Base-by-base conservation (phyloP, 2,888 invertebrate species). In the Thalpophila matura region DNA sequence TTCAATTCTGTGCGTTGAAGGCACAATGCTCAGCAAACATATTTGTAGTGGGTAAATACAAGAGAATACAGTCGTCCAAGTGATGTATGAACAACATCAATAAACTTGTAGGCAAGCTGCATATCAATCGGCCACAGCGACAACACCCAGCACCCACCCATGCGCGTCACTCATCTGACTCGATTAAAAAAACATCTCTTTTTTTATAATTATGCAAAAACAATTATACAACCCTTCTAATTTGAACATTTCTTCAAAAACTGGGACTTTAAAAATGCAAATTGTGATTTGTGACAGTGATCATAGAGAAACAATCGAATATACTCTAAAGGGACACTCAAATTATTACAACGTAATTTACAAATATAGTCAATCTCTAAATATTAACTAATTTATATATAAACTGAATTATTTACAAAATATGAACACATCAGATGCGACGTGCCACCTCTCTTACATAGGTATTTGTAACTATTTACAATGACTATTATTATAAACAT, bases 221-320 rank as follows among this genome's bases (percentile, higher is more conserved):
- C 84, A 88, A 87, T 86, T 76, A 80, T 87, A 91, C 88, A 92
- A 90, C 88, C 88, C 80, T 84, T 87, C 82, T 86, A 89, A 90
- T 90, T 92, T 89, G 84, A 90, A 92, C 87, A 83, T 84, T 86
- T 86, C 77, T 79, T 77, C 79, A 80, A 89, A 87, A 89, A 87
- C 76, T 79, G 89, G 88, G 84, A 85, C 75, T 74, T 87, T 51
- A 75, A 88, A 92, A 92, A 92, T 92, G 91, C 91, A 90, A 89
- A 88, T 91, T 91, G 92, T 92, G 91, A 92, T 94, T 94, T 94
- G 93, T 94, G 94, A 94, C 93, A 89, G 89, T 93, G 89, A 90
- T 90, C 85, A 84, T 87, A 90, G 84, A 91, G 85, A 91, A 91
- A 90, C 89, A 89, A 90, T 91, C 82, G 78, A 88, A 88, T 89